Evolutionary conservation across 2,113 vertebrate species (phyloP), one percentile per base, ranked within the genome.

Genomic region (Jaculus jaculus): DNA sequence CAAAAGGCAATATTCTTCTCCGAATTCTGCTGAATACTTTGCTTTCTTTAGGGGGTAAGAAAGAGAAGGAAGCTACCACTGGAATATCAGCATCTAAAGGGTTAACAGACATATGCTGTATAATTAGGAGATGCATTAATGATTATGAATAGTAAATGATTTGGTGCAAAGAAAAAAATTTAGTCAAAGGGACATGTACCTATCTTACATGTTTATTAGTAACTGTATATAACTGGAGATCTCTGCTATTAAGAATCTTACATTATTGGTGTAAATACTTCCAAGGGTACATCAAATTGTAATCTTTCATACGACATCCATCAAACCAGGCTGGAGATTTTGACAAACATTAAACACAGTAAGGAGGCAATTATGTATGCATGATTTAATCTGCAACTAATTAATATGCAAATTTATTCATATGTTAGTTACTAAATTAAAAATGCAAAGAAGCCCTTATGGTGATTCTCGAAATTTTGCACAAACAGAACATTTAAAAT

Each of bases 391-490:
- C 99, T 99, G 99, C 99, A 99, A 99, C 99, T 99, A 98, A 99
- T 99, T 99, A 99, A 99, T 99, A 99, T 99, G 99, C 99, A 99
- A 99, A 99, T 99, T 98, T 99, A 99, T 99, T 99, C 99, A 99
- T 99, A 99, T 99, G 99, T 99, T 99, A 99, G 99, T 99, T 99
- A 99, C 99, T 99, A 99, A 99, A 99, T 99, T 99, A 99, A 99
- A 99, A 99, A 99, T 99, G 99, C 99, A 99, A 99, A 99, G 99
- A 99, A 99, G 99, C 98, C 99, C 99, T 99, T 99, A 99, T 99
- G 99, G 99, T 99, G 99, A 99, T 99, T 99, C 99, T 99, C 98
- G 98, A 99, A 99, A 99, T 99, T 99, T 99, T 98, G 98, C 98
- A 99, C 99, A 99, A 99, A 99, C 98, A 98, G 98, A 99, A 99